phyloP scores from a whole-genome alignment of 1,140 invertebrate genomes.

The Sarcophaga bullata region DNA sequence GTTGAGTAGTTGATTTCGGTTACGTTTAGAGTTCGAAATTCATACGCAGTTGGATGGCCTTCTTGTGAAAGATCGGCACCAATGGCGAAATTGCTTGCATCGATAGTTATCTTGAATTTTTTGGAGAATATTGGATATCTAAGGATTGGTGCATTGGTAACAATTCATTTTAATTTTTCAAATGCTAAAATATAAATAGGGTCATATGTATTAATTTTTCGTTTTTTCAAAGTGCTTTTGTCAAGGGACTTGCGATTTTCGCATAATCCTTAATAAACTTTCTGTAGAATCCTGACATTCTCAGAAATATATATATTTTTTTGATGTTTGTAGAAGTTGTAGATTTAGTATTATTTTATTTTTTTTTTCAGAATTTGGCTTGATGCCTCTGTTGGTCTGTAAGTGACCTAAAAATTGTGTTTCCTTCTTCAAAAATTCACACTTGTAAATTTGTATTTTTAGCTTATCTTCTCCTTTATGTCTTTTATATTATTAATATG shows the following conservation, averaged over 20 bases:
- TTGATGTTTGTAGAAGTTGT: not conserved
- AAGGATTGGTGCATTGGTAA: too few species aligned
- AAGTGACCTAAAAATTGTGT: constrained; percentile 37
- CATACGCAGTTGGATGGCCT: constrained; percentile 57
- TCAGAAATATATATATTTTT: constrained; percentile 16
- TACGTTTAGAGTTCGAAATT: constrained; percentile 54
- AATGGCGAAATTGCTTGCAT: constrained; percentile 46
- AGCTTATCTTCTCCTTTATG: too few species aligned
- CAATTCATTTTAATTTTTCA: constrained; percentile 32
- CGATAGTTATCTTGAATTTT: not conserved
- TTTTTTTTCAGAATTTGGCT: constrained; percentile 25
- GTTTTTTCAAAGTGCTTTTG: constrained; percentile 7
- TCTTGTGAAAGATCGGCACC: constrained; percentile 57
- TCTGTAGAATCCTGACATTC: constrained; percentile 26
- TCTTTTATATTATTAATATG: constrained; percentile 5
- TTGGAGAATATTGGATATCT: constrained; percentile 9
- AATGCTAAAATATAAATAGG: constrained; percentile 29
- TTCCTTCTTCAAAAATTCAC: constrained; percentile 33
- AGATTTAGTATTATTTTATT: constrained; percentile 16
- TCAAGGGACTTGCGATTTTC: constrained; percentile 25
- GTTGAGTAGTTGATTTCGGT: constrained; percentile 60
- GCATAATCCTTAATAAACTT: constrained; percentile 36
- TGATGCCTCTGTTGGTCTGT: not conserved
- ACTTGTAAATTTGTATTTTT: constrained; percentile 40
- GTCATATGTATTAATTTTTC: constrained; percentile 25